Conservation (phyloP, 2,797 vertebrate genomes). For the Hemibagrus guttatus region DNA sequence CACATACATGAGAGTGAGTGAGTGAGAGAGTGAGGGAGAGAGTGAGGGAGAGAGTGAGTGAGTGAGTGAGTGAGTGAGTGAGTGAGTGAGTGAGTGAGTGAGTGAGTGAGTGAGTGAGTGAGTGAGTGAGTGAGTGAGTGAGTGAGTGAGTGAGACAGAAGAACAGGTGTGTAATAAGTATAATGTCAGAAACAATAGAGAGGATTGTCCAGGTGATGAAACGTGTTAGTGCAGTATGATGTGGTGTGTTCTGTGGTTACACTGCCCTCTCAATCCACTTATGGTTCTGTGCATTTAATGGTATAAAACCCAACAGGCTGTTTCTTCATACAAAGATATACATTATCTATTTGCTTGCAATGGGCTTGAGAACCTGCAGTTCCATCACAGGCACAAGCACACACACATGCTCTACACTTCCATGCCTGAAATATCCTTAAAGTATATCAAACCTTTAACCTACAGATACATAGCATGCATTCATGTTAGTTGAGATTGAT, state of each 20-base stretch:
- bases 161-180: conserved; percentile 19
- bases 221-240: too few species aligned
- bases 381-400: background rate
- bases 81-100: background rate
- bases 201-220: conserved; percentile 32
- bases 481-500: background rate
- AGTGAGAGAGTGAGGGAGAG: background rate
- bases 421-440: background rate
- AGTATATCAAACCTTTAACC: background rate
- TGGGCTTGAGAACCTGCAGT: background rate
- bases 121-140: conserved; percentile 12
- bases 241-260: background rate
- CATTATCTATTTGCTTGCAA: background rate
- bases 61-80: conserved; percentile 24
- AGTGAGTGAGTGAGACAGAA: background rate
- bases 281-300: background rate
- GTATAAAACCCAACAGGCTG: background rate
- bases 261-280: background rate
- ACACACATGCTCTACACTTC: background rate
- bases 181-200: conserved; percentile 6
- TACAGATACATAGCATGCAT: background rate
- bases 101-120: conserved; percentile 11
- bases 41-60: background rate
- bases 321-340: background rate
- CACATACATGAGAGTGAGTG: conserved; percentile 8